Base-by-base conservation (phyloP, 2,888 invertebrate genomes). In the Synanthedon myopaeformis region DNA sequence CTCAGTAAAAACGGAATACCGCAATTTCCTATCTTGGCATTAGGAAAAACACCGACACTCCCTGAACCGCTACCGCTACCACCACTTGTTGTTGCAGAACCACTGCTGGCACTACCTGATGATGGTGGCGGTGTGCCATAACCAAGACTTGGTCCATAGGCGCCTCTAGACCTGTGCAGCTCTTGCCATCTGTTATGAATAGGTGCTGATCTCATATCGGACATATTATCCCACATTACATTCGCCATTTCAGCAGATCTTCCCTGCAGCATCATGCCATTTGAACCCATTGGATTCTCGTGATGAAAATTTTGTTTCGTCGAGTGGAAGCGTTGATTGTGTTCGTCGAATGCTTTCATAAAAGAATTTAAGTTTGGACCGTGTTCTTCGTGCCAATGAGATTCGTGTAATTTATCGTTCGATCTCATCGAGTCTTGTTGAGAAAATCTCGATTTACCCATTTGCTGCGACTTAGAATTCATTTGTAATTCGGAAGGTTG, bases 1-100 rank as follows among this genome's bases (percentile, higher is more conserved):
- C 86, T 86, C 49, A 88, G 62, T 41, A 87, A 65, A 52, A 87
- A 61, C 3, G 87, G 87, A 41, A 87, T 79, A 8, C 75, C 82
- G 55, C 85, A 86, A 14, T 74, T 68, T n/a, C 80, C 78, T 8
- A 74, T 64, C 53, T 77, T 79, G n/a, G 82, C 81, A 52, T 75
- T 76, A 1, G 84, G 83, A 62, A 84, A 86, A 41, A 85, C 61
- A 2, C 85, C 83, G 11, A 83, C 73, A 2, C 81, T 77, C 3
- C 71, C 62, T 45, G 59, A 42, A n/a, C 14, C 14, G 5, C 28
- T 49, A n/a, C n/a, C n/a, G n/a, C n/a, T 49, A 19, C 66, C 61
- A 42, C 66, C 61, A 12, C 62, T 53, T 4, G 17, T n/a, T 5
- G 41, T 10, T 14, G 51, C 51, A 1, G 54, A 53, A 11, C 53